Conservation (phyloP, 2,113 vertebrate genomes). For the Menura novaehollandiae region DNA sequence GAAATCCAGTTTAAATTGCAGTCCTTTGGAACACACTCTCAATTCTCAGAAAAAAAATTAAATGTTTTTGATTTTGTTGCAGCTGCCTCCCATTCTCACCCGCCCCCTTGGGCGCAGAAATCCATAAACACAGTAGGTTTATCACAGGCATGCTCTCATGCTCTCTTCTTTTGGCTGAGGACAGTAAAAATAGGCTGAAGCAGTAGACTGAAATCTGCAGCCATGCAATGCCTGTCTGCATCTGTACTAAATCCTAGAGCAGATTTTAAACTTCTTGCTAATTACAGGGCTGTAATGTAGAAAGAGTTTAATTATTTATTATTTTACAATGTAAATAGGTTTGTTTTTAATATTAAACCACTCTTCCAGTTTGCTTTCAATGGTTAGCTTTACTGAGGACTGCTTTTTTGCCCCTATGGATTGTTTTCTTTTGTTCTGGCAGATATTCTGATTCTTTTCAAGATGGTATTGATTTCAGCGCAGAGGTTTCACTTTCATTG, state of each 20-base stretch:
- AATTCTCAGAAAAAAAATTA: not conserved
- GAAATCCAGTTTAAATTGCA: not conserved
- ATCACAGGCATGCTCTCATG: not conserved
- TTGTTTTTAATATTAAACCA: not conserved
- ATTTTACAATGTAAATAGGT: not conserved
- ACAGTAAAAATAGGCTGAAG: not conserved
- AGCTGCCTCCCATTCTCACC: not conserved
- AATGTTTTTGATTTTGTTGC: not conserved
- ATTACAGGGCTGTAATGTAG: not conserved
- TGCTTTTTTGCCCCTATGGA: not conserved
- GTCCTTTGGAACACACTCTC: not conserved
- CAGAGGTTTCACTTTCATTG: not conserved
- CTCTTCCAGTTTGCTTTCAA: not conserved
- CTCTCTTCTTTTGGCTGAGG: not conserved
- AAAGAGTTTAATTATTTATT: not conserved
- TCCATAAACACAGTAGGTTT: not conserved
- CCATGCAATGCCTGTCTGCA: not conserved
- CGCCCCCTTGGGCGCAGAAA: not conserved
- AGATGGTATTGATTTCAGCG: not conserved
- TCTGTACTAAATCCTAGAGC: not conserved
- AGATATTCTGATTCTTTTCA: not conserved
- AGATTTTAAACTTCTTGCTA: not conserved
- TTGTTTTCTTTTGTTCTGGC: not conserved
- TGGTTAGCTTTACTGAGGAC: not conserved
- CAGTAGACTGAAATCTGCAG: not conserved